Percentiles rank a stretch among this genome's conserved stretches.
phyloP scores from a whole-genome alignment of 1,140 invertebrate genomes.

The Drosophila auraria region DNA sequence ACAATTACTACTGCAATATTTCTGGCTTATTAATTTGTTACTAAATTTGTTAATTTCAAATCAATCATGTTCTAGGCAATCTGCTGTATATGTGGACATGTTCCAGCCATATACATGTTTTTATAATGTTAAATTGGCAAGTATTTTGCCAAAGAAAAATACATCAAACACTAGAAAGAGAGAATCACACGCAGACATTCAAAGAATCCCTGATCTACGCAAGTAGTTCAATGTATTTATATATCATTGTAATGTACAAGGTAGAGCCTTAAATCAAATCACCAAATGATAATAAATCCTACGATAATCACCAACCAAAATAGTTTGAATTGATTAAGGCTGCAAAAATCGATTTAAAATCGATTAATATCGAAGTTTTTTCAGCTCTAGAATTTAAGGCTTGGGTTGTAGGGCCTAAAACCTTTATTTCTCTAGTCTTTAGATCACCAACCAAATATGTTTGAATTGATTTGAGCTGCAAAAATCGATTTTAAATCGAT shows the following conservation, averaged over 20 bases:
- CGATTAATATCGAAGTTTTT: too few relatives aligned
- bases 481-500: too few relatives aligned
- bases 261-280: conserved; percentile 56
- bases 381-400: too few relatives aligned
- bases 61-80: conserved; percentile 28
- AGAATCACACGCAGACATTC: conserved; percentile 27
- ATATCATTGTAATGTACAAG: conserved; percentile 54
- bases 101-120: conserved; percentile 19
- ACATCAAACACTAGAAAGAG: conserved; percentile 2
- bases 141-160: conserved; percentile 18
- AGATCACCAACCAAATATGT: too few relatives aligned
- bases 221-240: conserved; percentile 41
- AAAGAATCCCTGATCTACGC: conserved; percentile 27
- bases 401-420: too few relatives aligned
- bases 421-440: too few relatives aligned
- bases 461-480: too few relatives aligned
- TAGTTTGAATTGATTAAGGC: too few relatives aligned
- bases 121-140: conserved; percentile 27
- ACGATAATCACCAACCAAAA: conserved; percentile 18
- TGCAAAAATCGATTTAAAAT: background rate
- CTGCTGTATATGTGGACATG: conserved; percentile 17
- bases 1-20: conserved; percentile 32
- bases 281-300: conserved; percentile 54
- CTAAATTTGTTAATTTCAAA: conserved; percentile 39
- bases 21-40: conserved; percentile 29